Base-by-base conservation (phyloP, 2,797 vertebrate species). In the Labroides dimidiatus region DNA sequence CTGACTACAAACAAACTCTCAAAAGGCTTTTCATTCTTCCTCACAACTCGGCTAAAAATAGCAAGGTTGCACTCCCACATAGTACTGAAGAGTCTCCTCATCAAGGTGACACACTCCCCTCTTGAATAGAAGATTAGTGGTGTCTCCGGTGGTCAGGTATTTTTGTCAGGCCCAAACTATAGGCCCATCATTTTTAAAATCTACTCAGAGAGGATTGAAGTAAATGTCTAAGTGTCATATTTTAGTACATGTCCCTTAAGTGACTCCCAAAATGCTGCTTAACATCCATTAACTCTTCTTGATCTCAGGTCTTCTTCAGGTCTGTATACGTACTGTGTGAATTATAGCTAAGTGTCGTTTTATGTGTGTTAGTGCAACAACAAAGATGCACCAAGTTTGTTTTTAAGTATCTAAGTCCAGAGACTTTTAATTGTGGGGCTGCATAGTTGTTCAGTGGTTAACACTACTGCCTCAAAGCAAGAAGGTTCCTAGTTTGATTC, bases 1-100 rank as follows among this genome's bases (percentile, higher is more conserved):
- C 2, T 0, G 55, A 81, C 65, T 74, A 77, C 69, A 80, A 72
- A 77, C 72, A 36, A 30, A 16, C 62, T 82, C 72, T 60, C 59
- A 9, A 65, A 80, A 68, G 80, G 64, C 33, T 64, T 1, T n/a
- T 39, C n/a, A 66, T 65, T 75, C 63, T 63, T 55, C 17, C 62
- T 78, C 59, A 73, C 64, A 87, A 75, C 53, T 55, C 60, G 52
- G 58, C 36, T 67, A 51, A 80, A 80, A 82, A 85, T 81, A 77
- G 57, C 23, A n/a, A 82, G 72, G 72, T 80, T 70, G 76, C 20
- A 12, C 59, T 54, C 53, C 47, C 6, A 13, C 16, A 10, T 69
- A 50, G 64, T 71, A 50, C 56, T 39, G 36, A 63, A 60, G 53
- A 37, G 45, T n/a, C 33, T 57, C 37, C 41, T 62, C 47, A 76